Base-by-base conservation (phyloP, 2,888 invertebrate species). In the Hemaris fuciformis region DNA sequence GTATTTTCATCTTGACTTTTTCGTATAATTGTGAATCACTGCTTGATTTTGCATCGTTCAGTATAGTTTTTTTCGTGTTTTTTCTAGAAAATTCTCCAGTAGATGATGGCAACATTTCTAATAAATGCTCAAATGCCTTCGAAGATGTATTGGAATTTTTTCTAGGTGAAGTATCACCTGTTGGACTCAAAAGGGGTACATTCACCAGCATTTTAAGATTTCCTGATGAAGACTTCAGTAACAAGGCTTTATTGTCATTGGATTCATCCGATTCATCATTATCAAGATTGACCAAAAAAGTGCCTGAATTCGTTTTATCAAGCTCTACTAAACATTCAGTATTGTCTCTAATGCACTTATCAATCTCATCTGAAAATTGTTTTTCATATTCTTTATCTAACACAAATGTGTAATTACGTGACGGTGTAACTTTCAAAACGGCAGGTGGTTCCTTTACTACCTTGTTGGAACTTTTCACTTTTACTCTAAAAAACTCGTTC, bases 341-440 rank as follows among this genome's bases (percentile, higher is more conserved):
- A 25, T 76, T 64, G 8, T 76, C 66, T 31, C 64, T 68, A 20
- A 84, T 62, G 27, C 69, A 62, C 27, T 75, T 62, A 20, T 74
- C 69, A 7, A 86, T 67, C 4, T 69, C 67, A 59, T 80, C 59
- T 42, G 65, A 79, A 46, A 75, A 83, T 23, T 45, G 66, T 34
- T 69, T 83, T 72, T 87, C 85, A 70, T 80, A 88, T 75, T 91
- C 90, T 67, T 86, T 88, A 61, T 90, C 86, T 45, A 88, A 63
- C 41, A 85, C 66, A 45, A 89, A 66, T 20, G 79, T 62, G 64
- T 75, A 88, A 69, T 85, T 86, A 1, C 73, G 66, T 4, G 88
- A 88, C 53, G 66, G 18, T n/a, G 84, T 85, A 8, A 59, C 43
- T 70, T 78, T 79, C 61, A 88, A 69, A 18, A 85, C 68, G 20